Base-by-base conservation (phyloP, 2,888 invertebrate genomes). In the Synergus gifuensis region DNA sequence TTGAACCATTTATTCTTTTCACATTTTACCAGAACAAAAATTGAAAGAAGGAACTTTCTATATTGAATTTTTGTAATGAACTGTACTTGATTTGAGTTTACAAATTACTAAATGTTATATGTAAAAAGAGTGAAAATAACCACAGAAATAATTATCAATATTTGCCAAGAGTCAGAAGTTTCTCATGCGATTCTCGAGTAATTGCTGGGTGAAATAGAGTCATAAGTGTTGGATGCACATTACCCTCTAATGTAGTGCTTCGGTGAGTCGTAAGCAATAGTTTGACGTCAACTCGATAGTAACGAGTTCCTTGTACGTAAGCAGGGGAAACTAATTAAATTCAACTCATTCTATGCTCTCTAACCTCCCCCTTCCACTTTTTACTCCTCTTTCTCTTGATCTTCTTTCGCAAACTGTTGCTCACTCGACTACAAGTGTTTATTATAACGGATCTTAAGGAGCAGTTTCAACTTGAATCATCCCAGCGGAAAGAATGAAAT, bases 241-340 rank as follows among this genome's bases (percentile, higher is more conserved):
- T 73, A n/a, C 36, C 54, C 73, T 73, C 73, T 73, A 54, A 73
- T 73, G 54, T 40, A 58, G 54, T 73, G 40, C 54, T 54, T 73
- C 49, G 54, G 73, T 73, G 54, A 73, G n/a, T 54, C n/a, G 54
- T 58, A 58, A 73, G 73, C 54, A 58, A 73, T 73, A 54, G 73
- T 54, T 73, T 73, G 54, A 73, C 54, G 73, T 73, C 73, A 73
- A 54, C 49, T 73, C 12, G 40, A 73, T 40, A 73, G 36, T 73
- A 73, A 58, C 73, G 54, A 73, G 73, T 73, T 73, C 54, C 73
- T 54, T 54, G 77, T 76, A 80, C 80, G 79, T 77, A 80, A 82
- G 80, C 81, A 79, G 66, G 80, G 78, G 79, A 82, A 83, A 79
- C 80, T 83, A 83, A 82, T 83, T 83, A 82, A 62, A 76, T 77